A percentile compares a stretch with the other conserved stretches of the same genome.
These are phyloP conservation scores for Unio delphinus DNA, from an alignment of 2,888 invertebrate species.

Conservation along the genomic window DNA sequence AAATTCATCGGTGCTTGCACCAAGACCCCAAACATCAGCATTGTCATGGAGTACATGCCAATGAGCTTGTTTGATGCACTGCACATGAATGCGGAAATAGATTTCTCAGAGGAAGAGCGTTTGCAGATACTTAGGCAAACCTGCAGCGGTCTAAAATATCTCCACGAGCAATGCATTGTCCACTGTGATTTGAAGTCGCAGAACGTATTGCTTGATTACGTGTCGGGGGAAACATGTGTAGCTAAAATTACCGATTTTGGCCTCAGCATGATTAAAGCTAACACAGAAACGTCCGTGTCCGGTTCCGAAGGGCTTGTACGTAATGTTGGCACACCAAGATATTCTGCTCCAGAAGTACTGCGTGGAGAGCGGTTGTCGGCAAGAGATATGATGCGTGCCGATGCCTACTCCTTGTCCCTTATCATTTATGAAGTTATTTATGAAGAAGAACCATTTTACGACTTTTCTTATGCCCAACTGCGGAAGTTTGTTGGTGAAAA, in stretches of 20 bases:
- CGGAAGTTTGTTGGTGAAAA: constrained; percentile 27
- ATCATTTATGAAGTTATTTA: constrained; percentile 20
- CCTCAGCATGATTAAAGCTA: constrained; percentile 32
- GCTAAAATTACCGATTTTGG: no score
- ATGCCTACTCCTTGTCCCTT: constrained; percentile 25
- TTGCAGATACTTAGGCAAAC: constrained; percentile 24
- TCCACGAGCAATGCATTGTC: constrained; percentile 30
- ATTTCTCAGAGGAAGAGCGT: constrained; percentile 24
- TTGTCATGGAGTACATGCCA: constrained; percentile 38
- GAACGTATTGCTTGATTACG: constrained; percentile 32
- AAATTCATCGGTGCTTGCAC: constrained; percentile 30
- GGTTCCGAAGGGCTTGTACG: constrained; percentile 4
- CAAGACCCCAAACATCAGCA: constrained; percentile 24
- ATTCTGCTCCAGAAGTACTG: constrained; percentile 32
- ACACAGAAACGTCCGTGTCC: constrained; percentile 17
- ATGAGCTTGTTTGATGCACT: constrained; percentile 30
- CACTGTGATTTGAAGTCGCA: constrained; percentile 40
- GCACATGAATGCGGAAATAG: constrained; percentile 18
- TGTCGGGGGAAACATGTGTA: neutral
- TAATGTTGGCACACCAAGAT: constrained; percentile 31
- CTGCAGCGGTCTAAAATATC: constrained; percentile 24
- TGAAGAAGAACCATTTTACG: constrained; percentile 25
- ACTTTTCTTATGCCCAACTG: constrained; percentile 22
- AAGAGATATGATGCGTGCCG: constrained; percentile 17
- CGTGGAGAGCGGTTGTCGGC: constrained; percentile 21